Evolutionary conservation across 2,113 vertebrate genomes (phyloP), one percentile per base, ranked within the genome.

Genomic region (Myotis lucifugus): DNA sequence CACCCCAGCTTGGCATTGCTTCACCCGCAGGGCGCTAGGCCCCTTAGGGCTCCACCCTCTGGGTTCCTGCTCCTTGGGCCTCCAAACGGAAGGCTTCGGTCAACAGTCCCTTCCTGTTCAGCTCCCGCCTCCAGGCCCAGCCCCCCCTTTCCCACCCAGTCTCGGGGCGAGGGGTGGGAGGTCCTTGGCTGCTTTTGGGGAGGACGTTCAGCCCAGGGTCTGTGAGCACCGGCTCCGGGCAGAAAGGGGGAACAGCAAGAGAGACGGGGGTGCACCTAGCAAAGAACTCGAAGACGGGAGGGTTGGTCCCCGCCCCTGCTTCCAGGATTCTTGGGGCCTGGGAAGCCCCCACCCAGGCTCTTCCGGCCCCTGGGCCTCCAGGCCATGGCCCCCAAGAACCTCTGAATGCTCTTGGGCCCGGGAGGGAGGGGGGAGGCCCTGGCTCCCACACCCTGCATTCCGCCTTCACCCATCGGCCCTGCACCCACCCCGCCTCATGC

Each of bases 401-500:
- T 32, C 46, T 37, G 25, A 29, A 1, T 2, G 67, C 27, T 32
- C 61, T 48, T 32, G 25, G 83, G 3, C 50, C 42, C 0, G 0
- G 8, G 52, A 42, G 7, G 64, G 14, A 18, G 8, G 46, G 40
- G 7, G 64, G 18, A 27, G 12, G n/a, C 32, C 52, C 66, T 21
- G 74, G 50, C 85, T 21, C 66, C 86, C 82, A 1, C 0, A 0
- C 61, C 78, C 52, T 13, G 37, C 83, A 32, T 27, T 25, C n/a
- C 29, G 8, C 77, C 72, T 32, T 52, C 78, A 70, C 37, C 14
- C 70, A 46, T 40, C n/a, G 8, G 19, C 56, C 34, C 64, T 85
- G 79, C 96, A 64, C 70, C 97, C 15, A 25, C 79, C 82, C 79
- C n/a, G 13, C 27, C 29, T 83, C 86, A 74, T 67, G 78, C 77